phyloP scores from a whole-genome alignment of 2,888 invertebrate species.

The Nasonia oneida region DNA sequence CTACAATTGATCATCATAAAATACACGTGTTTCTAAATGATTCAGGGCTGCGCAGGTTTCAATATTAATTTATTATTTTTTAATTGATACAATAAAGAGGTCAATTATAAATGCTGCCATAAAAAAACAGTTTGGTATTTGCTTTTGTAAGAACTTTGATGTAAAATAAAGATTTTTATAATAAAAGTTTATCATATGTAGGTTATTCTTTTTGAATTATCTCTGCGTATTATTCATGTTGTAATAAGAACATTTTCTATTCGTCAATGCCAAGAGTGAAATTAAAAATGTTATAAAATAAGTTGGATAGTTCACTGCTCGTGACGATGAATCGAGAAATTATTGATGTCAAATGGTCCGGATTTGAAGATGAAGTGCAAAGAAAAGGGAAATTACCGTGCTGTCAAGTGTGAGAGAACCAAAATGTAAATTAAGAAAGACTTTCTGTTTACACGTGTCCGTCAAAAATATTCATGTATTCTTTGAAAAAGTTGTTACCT shows the following conservation, averaged over 20 bases:
- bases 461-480: constrained; percentile 3
- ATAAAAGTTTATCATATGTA: neutral
- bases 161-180: neutral
- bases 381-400: constrained; percentile 16
- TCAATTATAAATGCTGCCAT: constrained; percentile 22
- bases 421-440: constrained; percentile 19
- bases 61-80: constrained; percentile 39
- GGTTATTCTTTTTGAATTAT: neutral
- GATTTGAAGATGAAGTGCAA: neutral
- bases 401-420: neutral
- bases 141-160: neutral
- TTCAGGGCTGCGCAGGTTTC: neutral
- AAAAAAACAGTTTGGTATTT: neutral
- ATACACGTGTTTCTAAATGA: constrained; percentile 26
- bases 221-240: neutral
- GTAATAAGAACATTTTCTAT: neutral
- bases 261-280: too few species aligned
- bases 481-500: neutral
- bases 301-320: too few species aligned
- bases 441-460: constrained; percentile 40
- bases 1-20: neutral
- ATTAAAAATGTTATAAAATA: too few species aligned
- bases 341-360: neutral
- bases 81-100: constrained; percentile 39
- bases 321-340: neutral